Conservation (phyloP, 2,113 vertebrate species). For the Otus sunia region DNA sequence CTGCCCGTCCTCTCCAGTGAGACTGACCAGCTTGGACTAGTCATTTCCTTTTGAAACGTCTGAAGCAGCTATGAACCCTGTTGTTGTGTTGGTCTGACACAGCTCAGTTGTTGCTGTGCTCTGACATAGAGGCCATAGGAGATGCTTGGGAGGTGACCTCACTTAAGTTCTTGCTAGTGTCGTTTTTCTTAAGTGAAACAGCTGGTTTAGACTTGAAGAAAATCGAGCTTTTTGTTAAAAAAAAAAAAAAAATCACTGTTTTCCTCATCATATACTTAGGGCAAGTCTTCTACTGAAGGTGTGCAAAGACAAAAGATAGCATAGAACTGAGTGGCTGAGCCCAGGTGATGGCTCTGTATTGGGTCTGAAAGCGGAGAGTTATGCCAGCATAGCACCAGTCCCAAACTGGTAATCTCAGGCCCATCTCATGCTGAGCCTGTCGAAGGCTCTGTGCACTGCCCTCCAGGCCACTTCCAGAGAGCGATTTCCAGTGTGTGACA, state of each 20-base stretch:
- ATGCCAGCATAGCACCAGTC: background rate
- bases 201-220: background rate
- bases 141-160: background rate
- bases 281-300: background rate
- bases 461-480: background rate
- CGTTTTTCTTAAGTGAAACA: background rate
- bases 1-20: background rate
- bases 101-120: background rate
- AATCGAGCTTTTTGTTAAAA: background rate
- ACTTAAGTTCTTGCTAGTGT: background rate
- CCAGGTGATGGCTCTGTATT: too few species aligned
- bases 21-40: background rate
- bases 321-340: background rate
- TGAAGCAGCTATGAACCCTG: background rate
- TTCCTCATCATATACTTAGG: background rate
- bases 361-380: background rate
- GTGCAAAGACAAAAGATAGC: background rate
- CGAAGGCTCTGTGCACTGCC: background rate
- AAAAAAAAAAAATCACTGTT: background rate
- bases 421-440: background rate
- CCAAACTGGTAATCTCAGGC: background rate
- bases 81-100: background rate
- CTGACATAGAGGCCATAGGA: background rate
- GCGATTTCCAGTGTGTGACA: background rate
- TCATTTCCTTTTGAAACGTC: background rate